Evolutionary conservation across 2,797 vertebrate species (phyloP), one percentile per base, ranked within the genome.

Genomic region (Protonibea diacanthus): DNA sequence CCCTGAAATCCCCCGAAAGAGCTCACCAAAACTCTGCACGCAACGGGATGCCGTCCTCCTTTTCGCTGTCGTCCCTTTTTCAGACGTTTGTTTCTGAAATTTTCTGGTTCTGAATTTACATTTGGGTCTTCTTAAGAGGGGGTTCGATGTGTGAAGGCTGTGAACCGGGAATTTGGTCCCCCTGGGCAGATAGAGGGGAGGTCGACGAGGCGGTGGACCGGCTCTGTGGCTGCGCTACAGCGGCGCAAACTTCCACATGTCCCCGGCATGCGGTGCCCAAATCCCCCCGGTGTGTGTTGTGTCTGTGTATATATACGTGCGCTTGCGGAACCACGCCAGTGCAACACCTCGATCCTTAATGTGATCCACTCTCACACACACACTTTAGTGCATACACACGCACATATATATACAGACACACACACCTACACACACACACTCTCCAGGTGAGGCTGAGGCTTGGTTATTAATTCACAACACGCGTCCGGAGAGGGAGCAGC

Each of bases 231-330:
- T 90, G 91, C 91, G 89, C 92, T 94, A 93, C 85, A 93, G 92
- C 87, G 86, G 91, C 86, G 81, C 88, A 90, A 94, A 94, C 90
- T 94, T 94, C 90, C 93, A 93, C 93, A 94, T 94, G 92, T 91
- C 91, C 86, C 76, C 92, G 91, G 90, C 90, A 89, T 92, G 89
- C 91, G 86, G 89, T 90, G 88, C 81, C 76, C 86, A 82, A 87
- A 84, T 86, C 86, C 72, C 78, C 72, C 78, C 78, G 74, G 66
- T 57, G 76, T 42, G 64, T 63, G 66, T 29, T 47, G 68, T 58
- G 72, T 73, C 52, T 71, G 69, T 58, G 63, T 47, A 52, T 58
- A 44, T 47, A 49, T 53, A 17, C 65, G 68, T 60, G 58, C 27
- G 44, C 38, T 59, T 47, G 74, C 74, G 58, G 67, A 70, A 74